phyloP scores from a whole-genome alignment of 2,797 vertebrate species.

The Rhabdophis nuchalis region DNA sequence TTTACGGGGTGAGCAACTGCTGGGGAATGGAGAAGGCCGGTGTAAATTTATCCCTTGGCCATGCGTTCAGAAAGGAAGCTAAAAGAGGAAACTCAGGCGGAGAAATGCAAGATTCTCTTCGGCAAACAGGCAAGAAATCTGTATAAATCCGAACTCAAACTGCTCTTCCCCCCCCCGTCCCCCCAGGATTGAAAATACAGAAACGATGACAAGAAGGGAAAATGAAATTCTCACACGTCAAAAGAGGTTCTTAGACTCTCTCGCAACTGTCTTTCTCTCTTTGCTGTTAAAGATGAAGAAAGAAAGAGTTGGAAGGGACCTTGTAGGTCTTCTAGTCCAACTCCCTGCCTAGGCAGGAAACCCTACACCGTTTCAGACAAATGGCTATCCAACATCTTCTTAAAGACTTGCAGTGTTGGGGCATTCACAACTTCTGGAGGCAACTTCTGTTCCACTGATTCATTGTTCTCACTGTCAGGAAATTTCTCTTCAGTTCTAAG shows the following conservation, averaged over 20 bases:
- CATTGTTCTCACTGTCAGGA: no score
- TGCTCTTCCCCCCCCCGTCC: background rate
- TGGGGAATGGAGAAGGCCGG: slow-evolving; percentile 68
- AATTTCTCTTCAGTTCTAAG: no score
- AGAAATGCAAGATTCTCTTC: slow-evolving; percentile 18
- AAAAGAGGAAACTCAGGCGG: slow-evolving; percentile 20
- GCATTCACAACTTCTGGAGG: no score
- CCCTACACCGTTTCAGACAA: no score
- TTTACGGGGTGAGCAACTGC: slow-evolving; percentile 68
- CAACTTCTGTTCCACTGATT: no score
- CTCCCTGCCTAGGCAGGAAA: no score
- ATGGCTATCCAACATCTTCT: no score
- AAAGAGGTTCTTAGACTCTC: no score
- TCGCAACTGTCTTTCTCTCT: background rate
- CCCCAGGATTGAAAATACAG: background rate
- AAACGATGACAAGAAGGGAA: background rate
- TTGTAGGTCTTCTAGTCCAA: no score
- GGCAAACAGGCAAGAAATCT: background rate
- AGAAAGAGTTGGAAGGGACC: no score
- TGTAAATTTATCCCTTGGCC: slow-evolving; percentile 70
- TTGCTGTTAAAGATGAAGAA: background rate
- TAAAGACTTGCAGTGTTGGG: no score
- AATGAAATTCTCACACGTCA: background rate
- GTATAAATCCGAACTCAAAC: background rate
- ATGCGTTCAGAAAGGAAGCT: slow-evolving; percentile 44